These are phyloP conservation scores for Paraescarpia echinospica DNA, from an alignment of 1,140 invertebrate species.

Conservation along the genomic window DNA sequence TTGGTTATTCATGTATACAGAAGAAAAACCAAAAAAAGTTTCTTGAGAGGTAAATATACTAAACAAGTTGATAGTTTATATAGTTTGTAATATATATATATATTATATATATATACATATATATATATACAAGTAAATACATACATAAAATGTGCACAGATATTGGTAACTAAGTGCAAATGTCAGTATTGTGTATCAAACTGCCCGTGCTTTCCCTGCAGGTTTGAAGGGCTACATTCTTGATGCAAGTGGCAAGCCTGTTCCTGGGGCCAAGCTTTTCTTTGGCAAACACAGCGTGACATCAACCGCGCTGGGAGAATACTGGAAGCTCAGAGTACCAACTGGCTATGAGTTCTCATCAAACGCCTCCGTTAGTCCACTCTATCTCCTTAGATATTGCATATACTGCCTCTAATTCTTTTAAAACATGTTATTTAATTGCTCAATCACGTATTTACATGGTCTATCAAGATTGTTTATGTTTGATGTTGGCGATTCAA, in stretches of 20 bases:
- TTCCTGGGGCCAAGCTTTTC: neutral
- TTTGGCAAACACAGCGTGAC: neutral
- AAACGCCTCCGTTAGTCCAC: neutral
- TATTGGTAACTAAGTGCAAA: neutral
- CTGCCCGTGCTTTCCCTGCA: neutral
- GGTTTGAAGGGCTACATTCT: neutral
- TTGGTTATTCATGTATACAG: too few species aligned
- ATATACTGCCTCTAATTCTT: neutral
- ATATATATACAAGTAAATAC: too few species aligned
- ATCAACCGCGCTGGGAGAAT: neutral
- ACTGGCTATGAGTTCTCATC: neutral
- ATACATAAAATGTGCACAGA: neutral
- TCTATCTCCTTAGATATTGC: neutral
- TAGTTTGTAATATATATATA: too few species aligned
- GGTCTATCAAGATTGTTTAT: neutral
- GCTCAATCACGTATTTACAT: neutral
- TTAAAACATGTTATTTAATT: neutral
- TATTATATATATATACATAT: too few species aligned
- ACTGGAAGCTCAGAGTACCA: neutral
- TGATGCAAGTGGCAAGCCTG: neutral
- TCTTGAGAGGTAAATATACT: too few species aligned
- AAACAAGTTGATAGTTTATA: too few species aligned
- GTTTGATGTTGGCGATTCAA: too few species aligned
- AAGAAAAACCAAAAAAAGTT: too few species aligned
- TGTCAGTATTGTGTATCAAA: neutral